A percentile compares a stretch with the other conserved stretches of the same genome.
phyloP scores from a whole-genome alignment of 2,113 vertebrate species.

The Cnemophilus loriae region DNA sequence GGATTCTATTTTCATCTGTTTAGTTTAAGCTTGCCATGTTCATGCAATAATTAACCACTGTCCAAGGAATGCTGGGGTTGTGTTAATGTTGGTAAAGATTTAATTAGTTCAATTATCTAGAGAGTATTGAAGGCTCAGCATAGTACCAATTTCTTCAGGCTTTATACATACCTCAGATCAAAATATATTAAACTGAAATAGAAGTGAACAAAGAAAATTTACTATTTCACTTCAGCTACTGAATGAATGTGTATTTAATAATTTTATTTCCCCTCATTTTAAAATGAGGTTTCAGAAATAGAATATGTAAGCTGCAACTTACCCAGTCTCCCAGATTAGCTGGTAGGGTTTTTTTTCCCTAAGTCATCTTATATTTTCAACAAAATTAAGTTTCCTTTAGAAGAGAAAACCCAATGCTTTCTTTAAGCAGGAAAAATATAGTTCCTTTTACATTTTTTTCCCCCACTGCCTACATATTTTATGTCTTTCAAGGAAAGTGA shows the following conservation, averaged over 20 bases:
- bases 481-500: conserved; percentile 53
- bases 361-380: conserved; percentile 26
- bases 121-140: conserved; percentile 73
- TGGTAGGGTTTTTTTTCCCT: not conserved
- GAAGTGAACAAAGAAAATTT: conserved; percentile 63
- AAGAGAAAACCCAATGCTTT: conserved; percentile 3
- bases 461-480: not conserved
- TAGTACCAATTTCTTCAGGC: conserved; percentile 73
- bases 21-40: conserved; percentile 79
- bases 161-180: conserved; percentile 72
- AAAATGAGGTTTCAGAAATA: conserved; percentile 39
- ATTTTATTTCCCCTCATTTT: conserved; percentile 56
- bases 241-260: conserved; percentile 57
- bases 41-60: conserved; percentile 80
- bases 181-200: conserved; percentile 70
- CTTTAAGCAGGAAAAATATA: not conserved
- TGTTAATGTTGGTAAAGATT: conserved; percentile 85
- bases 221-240: conserved; percentile 31
- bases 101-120: conserved; percentile 85
- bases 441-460: not conserved
- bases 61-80: conserved; percentile 76
- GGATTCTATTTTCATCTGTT: conserved; percentile 85
- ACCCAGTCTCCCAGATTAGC: not conserved
- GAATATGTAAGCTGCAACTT: not conserved
- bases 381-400: conserved; percentile 48